Base-by-base conservation (phyloP, 2,113 vertebrate species). In the Rhodinocichla rosea region DNA sequence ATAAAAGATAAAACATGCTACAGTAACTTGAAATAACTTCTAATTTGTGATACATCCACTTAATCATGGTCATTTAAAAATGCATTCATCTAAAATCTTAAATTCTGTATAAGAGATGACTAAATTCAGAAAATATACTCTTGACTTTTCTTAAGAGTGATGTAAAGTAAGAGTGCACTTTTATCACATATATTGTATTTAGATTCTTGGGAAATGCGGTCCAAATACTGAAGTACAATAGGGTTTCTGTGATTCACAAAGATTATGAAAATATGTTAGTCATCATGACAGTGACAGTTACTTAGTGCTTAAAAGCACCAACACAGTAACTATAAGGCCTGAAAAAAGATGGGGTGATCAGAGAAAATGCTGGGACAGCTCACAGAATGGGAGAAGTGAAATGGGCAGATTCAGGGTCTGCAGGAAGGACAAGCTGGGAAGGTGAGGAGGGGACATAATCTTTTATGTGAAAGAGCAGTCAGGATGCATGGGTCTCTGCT, bases 1-100 rank as follows among this genome's bases (percentile, higher is more conserved):
- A 96, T 85, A 95, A 93, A 86, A 73, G 57, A 86, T 62, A 95
- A 96, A 95, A 45, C 70, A 91, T 73, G 84, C 70, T 92, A 87
- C 55, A 33, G 50, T 63, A 90, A 83, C 87, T 95, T 92, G 70
- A 96, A 95, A 92, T 91, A 95, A 83, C 78, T 93, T 85, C n/a
- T 91, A 74, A 95, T 96, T 94, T 91, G 24, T 95, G 75, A 76
- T 92, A 92, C 35, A 76, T 49, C 26, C 55, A 92, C 63, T 94
- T 95, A 94, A 87, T 91, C 67, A 94, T 0, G 33, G 84, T 89
- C 59, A 92, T 89, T 87, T 95, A 14, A 89, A 94, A 92, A 87
- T 23, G 35, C 5, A 3, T 50, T 73, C 1, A 79, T 83, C 33
- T 75, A 69, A 97, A 96, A 87, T n/a, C n/a, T 84, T 50, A 91